Base-by-base conservation (phyloP, 2,797 vertebrate genomes). In the Todus mexicanus region DNA sequence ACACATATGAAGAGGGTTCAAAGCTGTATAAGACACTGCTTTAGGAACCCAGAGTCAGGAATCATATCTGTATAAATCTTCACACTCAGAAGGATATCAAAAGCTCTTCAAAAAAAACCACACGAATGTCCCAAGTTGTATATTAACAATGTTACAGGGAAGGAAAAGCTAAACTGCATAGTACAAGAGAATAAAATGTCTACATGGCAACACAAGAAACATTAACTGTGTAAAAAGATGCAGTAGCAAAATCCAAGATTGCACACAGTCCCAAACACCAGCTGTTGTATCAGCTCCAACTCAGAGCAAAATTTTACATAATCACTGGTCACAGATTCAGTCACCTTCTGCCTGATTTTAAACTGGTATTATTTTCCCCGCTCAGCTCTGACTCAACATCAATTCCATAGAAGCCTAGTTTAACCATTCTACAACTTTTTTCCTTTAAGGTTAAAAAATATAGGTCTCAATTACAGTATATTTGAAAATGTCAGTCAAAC, bases 401-500 rank as follows among this genome's bases (percentile, higher is more conserved):
- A 60, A 5, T 64, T 82, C 38, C 56, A 73, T 40, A 48, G 37
- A 88, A 75, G 50, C 6, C 38, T 53, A 53, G 17, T 63, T 78
- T 65, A 61, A 81, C 11, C 19, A 27, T 13, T 6, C 16, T 22
- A 38, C 25, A 23, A 4, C 11, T 50, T 64, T 25, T 35, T 79
- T 81, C 12, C 37, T 82, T 57, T 57, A 31, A 78, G 63, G 29
- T 90, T 84, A 81, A 84, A 84, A 82, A 47, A 26, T 22, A 63
- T 15, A 70, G 40, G 76, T 73, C 48, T 76, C 77, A 64, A 51
- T 66, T 82, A 70, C 1, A 73, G 35, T 56, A 63, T 1, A 1
- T 56, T 73, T 78, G 37, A 78, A 94, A 90, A 66, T 4, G 8
- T 61, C 71, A 78, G 40, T 75, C 75, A 78, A 82, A 68, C 33